Evolutionary conservation across 2,113 vertebrate genomes (phyloP).

Genomic region (Salvelinus fontinalis): DNA sequence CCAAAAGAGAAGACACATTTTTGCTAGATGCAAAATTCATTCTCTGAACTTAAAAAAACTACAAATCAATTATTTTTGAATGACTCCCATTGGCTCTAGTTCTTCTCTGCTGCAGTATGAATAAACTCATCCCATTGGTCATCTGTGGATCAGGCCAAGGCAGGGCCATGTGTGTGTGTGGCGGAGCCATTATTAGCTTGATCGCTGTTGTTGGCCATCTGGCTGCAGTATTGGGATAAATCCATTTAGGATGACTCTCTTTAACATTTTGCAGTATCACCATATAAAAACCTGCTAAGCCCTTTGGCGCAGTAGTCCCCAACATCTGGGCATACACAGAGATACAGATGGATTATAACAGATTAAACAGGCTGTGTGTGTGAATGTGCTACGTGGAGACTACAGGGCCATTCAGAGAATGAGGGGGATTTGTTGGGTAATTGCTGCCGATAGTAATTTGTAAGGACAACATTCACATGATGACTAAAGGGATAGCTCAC

Average conservation of each 20-base stretch:
- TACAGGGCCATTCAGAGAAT: neutral
- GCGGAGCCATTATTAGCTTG: conserved; percentile 51
- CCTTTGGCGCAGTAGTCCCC: neutral
- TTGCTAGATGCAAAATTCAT: neutral
- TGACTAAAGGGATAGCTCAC: too few relatives aligned
- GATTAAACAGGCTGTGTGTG: conserved; percentile 46
- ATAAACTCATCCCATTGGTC: conserved; percentile 16
- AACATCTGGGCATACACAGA: conserved; percentile 26
- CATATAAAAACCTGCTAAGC: conserved; percentile 32
- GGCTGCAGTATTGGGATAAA: conserved; percentile 51
- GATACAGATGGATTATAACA: conserved; percentile 55
- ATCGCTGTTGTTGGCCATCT: conserved; percentile 47
- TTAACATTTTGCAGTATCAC: conserved; percentile 16
- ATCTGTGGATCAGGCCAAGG: conserved; percentile 7
- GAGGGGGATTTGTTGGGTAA: conserved; percentile 1
- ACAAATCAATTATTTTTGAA: neutral
- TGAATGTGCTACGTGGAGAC: conserved; percentile 20
- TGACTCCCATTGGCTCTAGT: neutral
- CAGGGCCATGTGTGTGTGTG: conserved; percentile 19
- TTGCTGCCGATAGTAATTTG: too few relatives aligned
- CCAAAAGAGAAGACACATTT: neutral
- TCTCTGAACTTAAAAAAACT: neutral
- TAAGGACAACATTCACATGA: too few relatives aligned
- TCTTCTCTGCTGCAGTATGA: neutral
- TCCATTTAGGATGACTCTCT: conserved; percentile 46